Evolutionary conservation across 2,797 vertebrate species (phyloP).

Genomic region (Synaphobranchus kaupii): DNA sequence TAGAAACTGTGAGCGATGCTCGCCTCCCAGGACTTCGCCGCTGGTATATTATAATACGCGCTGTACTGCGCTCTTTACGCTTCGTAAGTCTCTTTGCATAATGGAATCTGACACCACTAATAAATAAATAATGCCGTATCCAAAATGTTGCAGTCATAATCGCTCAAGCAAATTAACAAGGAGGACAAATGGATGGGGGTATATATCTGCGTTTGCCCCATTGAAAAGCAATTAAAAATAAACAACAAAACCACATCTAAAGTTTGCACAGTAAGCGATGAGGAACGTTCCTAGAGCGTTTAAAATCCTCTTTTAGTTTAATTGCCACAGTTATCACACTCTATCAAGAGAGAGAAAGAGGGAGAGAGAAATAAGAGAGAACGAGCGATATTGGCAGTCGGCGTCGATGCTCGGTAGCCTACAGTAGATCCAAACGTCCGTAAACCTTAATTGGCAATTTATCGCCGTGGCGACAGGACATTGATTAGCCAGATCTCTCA

Average conservation of each 20-base stretch:
- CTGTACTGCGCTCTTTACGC: background rate
- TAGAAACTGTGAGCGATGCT: background rate
- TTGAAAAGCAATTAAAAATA: conserved; percentile 1
- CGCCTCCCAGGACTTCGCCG: background rate
- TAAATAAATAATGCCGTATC: background rate
- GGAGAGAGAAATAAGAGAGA: background rate
- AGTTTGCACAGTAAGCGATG: background rate
- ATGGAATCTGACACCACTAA: background rate
- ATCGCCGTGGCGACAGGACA: conserved; percentile 12
- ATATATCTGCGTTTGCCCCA: background rate
- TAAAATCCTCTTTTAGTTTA: background rate
- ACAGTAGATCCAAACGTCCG: background rate
- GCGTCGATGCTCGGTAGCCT: background rate
- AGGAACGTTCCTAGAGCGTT: background rate
- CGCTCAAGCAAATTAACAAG: background rate
- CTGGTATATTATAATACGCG: background rate
- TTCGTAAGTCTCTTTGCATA: background rate
- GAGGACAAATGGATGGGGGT: background rate
- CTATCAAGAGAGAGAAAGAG: background rate
- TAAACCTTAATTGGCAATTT: conserved; percentile 17
- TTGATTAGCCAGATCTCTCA: conserved; percentile 16
- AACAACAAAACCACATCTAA: background rate
- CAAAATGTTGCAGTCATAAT: background rate
- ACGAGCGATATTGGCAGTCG: background rate
- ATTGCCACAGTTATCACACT: background rate